Evolutionary conservation across 2,797 vertebrate genomes (phyloP), one percentile per base, ranked within the genome.

Genomic region (Leptodactylus fallax): DNA sequence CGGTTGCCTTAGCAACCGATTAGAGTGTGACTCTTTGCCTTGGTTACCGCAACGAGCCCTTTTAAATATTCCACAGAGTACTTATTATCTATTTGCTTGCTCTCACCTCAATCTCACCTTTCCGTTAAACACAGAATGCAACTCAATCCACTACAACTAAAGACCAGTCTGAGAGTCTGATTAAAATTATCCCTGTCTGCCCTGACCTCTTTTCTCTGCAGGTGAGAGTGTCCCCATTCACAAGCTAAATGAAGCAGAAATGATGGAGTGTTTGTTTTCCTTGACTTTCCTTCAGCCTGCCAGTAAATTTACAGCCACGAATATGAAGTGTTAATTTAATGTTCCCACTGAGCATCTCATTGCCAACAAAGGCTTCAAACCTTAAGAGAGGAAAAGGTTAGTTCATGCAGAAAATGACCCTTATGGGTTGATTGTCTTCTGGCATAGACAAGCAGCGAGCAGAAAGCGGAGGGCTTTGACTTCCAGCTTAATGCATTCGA

Each of bases 401-500:
- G 95, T 96, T 97, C 95, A 96, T 95, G 95, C 95, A 97, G 95
- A 97, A 98, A 97, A 97, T 96, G 95, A 96, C 95, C 96, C 95
- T 98, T 95, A 95, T 96, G 95, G 93, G 95, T 96, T 97, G 96
- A 96, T 97, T 97, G 96, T 96, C 95, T 95, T 93, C 84, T 94
- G 95, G 94, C 94, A 91, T 91, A 95, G 94, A 93, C 95, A 95
- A 94, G 92, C 94, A 93, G 94, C 88, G 87, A 96, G 93, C 93
- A 95, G 88, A 96, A 94, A 95, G 92, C 92, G 90, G 88, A 95
- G 94, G 93, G 93, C 94, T 95, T 88, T 90, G 90, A 91, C 93
- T 91, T 85, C 78, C 88, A 87, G 90, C 90, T 87, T 92, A 90
- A 96, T 94, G 94, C 92, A 92, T 94, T 94, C 93, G 90, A 91